Conservation (phyloP, 1,140 invertebrate genomes). For the Probaryconus sp. region DNA sequence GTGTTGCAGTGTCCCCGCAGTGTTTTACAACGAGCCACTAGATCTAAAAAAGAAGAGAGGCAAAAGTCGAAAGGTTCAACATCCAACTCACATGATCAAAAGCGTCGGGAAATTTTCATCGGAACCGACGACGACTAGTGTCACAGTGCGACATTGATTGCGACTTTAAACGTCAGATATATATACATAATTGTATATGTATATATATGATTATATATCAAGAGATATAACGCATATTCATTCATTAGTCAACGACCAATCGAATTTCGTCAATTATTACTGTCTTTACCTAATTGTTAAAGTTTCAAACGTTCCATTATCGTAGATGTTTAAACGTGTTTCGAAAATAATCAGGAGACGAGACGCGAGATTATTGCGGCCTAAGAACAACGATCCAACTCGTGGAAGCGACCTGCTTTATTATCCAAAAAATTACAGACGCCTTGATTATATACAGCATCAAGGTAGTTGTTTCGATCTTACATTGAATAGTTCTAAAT, state of each 20-base stretch:
- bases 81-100: slow-evolving; percentile 46
- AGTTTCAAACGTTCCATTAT: slow-evolving; percentile 70
- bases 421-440: slow-evolving; percentile 23
- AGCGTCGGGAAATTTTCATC: slow-evolving; percentile 34
- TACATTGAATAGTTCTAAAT: too few relatives aligned
- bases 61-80: slow-evolving; percentile 35
- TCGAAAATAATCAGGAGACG: slow-evolving; percentile 20
- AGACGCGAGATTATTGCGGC: slow-evolving; percentile 19
- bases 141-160: slow-evolving; percentile 32
- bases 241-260: slow-evolving; percentile 69
- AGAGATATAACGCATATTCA: slow-evolving; percentile 41
- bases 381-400: slow-evolving; percentile 46
- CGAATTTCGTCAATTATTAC: slow-evolving; percentile 75
- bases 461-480: slow-evolving; percentile 40
- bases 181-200: slow-evolving; percentile 42
- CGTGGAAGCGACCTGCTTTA: slow-evolving; percentile 9
- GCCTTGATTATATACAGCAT: slow-evolving; percentile 47
- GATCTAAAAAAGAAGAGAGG: slow-evolving; percentile 34
- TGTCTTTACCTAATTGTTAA: slow-evolving; percentile 63
- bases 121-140: too few relatives aligned
- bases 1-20: slow-evolving; percentile 60
- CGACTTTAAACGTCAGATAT: slow-evolving; percentile 25
- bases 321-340: slow-evolving; percentile 61
- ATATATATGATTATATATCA: background rate
- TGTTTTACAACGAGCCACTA: slow-evolving; percentile 50